These are phyloP conservation scores for Pyrrhopygopsis socrates DNA, from an alignment of 2,888 invertebrate species.

Conservation along the genomic window DNA sequence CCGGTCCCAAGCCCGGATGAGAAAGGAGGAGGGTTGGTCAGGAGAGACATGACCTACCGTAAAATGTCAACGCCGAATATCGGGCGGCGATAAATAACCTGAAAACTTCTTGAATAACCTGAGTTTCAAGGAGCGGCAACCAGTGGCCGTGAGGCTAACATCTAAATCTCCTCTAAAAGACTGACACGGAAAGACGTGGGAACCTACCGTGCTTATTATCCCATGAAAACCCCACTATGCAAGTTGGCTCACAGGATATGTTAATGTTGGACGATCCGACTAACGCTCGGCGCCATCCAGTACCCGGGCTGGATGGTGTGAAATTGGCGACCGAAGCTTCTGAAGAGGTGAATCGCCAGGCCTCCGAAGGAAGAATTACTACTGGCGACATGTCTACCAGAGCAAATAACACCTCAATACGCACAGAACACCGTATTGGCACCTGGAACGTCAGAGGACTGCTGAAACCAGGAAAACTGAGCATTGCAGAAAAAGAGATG, in stretches of 20 bases:
- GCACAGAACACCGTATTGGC: slow-evolving; percentile 6
- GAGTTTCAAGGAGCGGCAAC: neutral
- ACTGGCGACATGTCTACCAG: neutral
- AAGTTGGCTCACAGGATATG: too few species aligned
- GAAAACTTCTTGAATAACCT: too few species aligned
- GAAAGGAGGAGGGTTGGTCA: too few species aligned
- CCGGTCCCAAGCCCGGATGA: neutral
- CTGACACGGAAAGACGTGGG: slow-evolving; percentile 41
- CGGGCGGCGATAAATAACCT: too few species aligned
- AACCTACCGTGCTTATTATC: slow-evolving; percentile 26
- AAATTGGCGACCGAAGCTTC: slow-evolving; percentile 19
- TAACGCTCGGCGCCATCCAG: slow-evolving; percentile 36
- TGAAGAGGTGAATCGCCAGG: neutral
- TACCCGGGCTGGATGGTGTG: slow-evolving; percentile 50
- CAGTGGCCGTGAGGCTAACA: neutral
- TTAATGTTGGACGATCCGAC: slow-evolving; percentile 29
- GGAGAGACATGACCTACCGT: too few species aligned
- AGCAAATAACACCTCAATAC: slow-evolving; percentile 8
- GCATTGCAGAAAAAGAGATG: slow-evolving; percentile 16
- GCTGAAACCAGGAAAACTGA: slow-evolving; percentile 3
- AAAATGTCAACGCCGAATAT: too few species aligned
- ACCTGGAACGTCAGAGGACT: slow-evolving; percentile 11
- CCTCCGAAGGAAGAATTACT: neutral
- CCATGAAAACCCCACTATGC: slow-evolving; percentile 22
- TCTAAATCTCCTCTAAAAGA: slow-evolving; percentile 20